Conservation (phyloP, 2,797 vertebrate genomes). For the Euthynnus affinis region DNA sequence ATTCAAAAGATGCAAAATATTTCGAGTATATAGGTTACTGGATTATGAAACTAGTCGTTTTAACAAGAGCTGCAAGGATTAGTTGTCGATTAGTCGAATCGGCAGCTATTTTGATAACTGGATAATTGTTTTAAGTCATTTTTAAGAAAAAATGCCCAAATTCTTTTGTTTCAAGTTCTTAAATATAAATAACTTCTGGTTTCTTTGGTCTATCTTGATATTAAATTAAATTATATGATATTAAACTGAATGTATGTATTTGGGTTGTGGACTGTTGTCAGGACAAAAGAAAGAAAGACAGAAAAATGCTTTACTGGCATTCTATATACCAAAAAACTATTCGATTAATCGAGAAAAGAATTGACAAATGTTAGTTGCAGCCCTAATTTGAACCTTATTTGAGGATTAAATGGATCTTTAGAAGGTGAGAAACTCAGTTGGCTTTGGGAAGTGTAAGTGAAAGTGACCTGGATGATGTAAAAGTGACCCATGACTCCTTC, state of each 20-base stretch:
- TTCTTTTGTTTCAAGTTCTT: no score
- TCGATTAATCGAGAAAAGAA: no score
- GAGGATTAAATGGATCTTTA: not conserved
- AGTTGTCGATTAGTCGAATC: not conserved
- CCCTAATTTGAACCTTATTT: not conserved
- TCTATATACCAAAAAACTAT: no score
- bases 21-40: not conserved
- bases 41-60: not conserved
- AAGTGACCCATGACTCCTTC: not conserved
- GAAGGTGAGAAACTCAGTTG: slow-evolving; percentile 3
- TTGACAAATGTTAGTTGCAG: not conserved
- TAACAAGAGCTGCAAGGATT: not conserved
- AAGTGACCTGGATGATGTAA: slow-evolving; percentile 15
- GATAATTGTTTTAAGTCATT: no score
- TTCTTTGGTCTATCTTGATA: not conserved
- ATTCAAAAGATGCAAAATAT: not conserved
- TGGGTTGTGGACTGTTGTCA: no score
- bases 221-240: not conserved
- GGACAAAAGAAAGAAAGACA: no score
- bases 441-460: slow-evolving; percentile 10
- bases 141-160: no score
- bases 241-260: not conserved
- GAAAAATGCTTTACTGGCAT: no score
- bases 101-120: no score
- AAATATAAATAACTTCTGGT: not conserved